phyloP scores from a whole-genome alignment of 1,140 invertebrate genomes.

The Zaprionus kolodkinae region DNA sequence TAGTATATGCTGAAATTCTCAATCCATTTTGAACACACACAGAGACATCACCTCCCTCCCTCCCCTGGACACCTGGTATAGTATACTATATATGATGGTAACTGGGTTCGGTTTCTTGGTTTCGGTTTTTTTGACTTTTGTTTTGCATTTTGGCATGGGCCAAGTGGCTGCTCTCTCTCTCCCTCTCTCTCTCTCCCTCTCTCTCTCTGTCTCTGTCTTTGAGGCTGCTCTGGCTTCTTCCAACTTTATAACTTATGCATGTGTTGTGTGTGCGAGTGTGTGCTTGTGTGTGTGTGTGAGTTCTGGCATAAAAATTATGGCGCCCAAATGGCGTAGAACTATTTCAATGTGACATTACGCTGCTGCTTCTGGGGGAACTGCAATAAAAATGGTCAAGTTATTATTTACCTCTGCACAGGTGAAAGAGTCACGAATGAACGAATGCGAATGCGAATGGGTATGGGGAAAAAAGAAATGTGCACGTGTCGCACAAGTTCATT shows the following conservation, averaged over 20 bases:
- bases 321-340: conserved; percentile 51
- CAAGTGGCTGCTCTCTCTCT: not conserved
- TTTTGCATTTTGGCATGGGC: conserved; percentile 26
- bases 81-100: conserved; percentile 22
- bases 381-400: conserved; percentile 54
- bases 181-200: too few relatives aligned
- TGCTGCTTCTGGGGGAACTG: conserved; percentile 17
- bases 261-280: conserved; percentile 6
- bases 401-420: conserved; percentile 46
- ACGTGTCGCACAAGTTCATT: not conserved
- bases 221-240: conserved; percentile 11
- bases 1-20: conserved; percentile 15
- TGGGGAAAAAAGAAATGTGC: not conserved
- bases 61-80: not conserved
- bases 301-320: conserved; percentile 39
- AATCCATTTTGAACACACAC: conserved; percentile 6
- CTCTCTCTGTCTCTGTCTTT: too few relatives aligned
- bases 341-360: conserved; percentile 41
- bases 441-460: not conserved
- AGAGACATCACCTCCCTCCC: not conserved
- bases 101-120: conserved; percentile 10
- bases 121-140: conserved; percentile 3
- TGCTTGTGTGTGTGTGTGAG: not conserved
- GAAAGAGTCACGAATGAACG: conserved; percentile 20
- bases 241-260: conserved; percentile 58